phyloP scores from a whole-genome alignment of 2,888 invertebrate genomes.

The Caenorhabditis sp. region DNA sequence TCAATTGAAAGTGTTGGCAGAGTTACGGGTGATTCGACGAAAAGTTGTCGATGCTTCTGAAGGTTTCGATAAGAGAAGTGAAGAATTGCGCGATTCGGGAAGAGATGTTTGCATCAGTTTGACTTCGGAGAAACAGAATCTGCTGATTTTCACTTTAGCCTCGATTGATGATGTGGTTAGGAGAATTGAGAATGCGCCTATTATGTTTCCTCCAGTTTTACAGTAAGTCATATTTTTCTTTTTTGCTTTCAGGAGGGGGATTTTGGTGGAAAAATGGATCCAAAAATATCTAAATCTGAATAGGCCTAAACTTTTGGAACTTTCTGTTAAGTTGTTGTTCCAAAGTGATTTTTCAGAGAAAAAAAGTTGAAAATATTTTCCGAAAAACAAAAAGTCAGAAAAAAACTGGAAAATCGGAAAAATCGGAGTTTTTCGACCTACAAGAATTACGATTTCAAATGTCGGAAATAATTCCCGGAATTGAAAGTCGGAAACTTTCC shows the following conservation, averaged over 20 bases:
- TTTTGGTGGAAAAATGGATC: too few species aligned
- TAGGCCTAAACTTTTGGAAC: too few species aligned
- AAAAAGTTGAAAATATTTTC: too few species aligned
- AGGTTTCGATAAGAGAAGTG: conserved; percentile 39
- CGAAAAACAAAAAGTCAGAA: too few species aligned
- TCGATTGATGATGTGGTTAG: conserved; percentile 39
- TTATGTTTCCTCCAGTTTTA: conserved; percentile 40
- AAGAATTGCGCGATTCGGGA: conserved; percentile 25
- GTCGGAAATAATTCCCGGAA: too few species aligned
- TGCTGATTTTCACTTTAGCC: conserved; percentile 31
- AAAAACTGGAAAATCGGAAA: too few species aligned
- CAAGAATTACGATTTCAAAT: too few species aligned
- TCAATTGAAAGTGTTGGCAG: conserved; percentile 48
- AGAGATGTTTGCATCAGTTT: conserved; percentile 20
- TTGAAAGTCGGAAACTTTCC: too few species aligned
- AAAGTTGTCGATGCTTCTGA: conserved; percentile 40
- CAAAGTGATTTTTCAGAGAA: too few species aligned
- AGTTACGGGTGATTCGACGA: conserved; percentile 45
- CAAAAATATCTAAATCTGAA: background rate
- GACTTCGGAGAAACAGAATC: conserved; percentile 32
- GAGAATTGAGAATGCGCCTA: conserved; percentile 32
- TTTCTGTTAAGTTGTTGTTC: too few species aligned
- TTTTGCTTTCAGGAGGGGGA: background rate
- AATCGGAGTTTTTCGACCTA: too few species aligned
- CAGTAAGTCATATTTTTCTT: background rate